Evolutionary conservation across 1,140 invertebrate species (phyloP).

Genomic region (Metopolophium dirhodum): DNA sequence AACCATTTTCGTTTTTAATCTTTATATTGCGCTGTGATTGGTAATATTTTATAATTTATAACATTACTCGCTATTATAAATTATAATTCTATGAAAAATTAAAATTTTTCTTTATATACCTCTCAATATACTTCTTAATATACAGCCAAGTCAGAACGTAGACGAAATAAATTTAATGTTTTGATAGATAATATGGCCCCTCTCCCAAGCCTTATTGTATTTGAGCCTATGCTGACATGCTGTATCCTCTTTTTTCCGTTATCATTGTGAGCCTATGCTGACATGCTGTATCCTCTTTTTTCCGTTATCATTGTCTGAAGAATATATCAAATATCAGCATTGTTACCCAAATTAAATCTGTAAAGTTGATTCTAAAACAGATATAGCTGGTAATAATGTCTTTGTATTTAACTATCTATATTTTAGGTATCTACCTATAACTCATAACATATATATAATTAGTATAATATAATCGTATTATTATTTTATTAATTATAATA

Average conservation of each 20-base stretch:
- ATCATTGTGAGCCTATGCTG: neutral
- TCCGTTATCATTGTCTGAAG: neutral
- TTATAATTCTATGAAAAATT: neutral
- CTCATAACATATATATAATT: no score
- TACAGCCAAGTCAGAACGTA: neutral
- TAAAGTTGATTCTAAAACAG: neutral
- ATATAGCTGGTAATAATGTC: no score
- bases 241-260: neutral
- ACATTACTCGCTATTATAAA: no score
- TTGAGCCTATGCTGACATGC: neutral
- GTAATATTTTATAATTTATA: neutral
- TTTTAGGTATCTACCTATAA: no score
- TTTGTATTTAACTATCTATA: no score
- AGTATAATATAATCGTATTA: no score
- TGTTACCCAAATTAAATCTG: no score
- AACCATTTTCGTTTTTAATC: neutral
- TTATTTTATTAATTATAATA: no score
- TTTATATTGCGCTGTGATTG: neutral
- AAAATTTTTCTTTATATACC: neutral
- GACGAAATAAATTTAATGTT: neutral
- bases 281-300: neutral
- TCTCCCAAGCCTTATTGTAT: no score
- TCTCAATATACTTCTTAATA: neutral
- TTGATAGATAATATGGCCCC: neutral
- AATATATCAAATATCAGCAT: no score